Evolutionary conservation across 2,113 vertebrate species (phyloP).

Genomic region (Tretioscincus oriximinensis): DNA sequence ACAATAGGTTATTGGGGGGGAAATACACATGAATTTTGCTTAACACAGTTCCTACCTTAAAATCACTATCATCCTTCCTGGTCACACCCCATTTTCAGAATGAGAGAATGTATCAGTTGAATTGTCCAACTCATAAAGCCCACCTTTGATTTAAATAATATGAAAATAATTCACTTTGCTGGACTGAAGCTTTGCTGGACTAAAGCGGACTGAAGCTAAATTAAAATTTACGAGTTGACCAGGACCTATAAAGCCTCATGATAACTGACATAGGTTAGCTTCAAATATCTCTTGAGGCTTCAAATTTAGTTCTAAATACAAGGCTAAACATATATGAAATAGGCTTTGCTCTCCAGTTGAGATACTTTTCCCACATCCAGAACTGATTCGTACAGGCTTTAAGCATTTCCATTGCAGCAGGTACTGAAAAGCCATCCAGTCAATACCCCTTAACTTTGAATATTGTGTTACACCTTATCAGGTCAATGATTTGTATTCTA

Average conservation of each 20-base stretch:
- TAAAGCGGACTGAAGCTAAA: too few relatives aligned
- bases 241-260: neutral
- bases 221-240: too few relatives aligned
- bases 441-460: constrained; percentile 37
- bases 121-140: too few relatives aligned
- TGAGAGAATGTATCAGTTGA: too few relatives aligned
- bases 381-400: constrained; percentile 49
- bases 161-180: too few relatives aligned
- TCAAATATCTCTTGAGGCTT: constrained; percentile 6
- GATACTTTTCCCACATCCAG: neutral
- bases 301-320: neutral
- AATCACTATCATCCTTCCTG: neutral
- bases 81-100: too few relatives aligned
- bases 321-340: constrained; percentile 34
- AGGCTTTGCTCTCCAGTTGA: constrained; percentile 38
- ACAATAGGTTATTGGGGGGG: neutral
- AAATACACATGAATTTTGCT: neutral
- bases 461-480: constrained; percentile 30
- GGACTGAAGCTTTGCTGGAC: too few relatives aligned
- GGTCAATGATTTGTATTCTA: constrained; percentile 54
- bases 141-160: too few relatives aligned
- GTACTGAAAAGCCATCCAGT: constrained; percentile 47
- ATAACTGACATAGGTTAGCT: neutral
- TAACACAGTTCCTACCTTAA: neutral
- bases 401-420: constrained; percentile 30